These are phyloP conservation scores for Dyspetes luteomarginatus DNA, from an alignment of 2,888 invertebrate genomes.

Conservation along the genomic window DNA sequence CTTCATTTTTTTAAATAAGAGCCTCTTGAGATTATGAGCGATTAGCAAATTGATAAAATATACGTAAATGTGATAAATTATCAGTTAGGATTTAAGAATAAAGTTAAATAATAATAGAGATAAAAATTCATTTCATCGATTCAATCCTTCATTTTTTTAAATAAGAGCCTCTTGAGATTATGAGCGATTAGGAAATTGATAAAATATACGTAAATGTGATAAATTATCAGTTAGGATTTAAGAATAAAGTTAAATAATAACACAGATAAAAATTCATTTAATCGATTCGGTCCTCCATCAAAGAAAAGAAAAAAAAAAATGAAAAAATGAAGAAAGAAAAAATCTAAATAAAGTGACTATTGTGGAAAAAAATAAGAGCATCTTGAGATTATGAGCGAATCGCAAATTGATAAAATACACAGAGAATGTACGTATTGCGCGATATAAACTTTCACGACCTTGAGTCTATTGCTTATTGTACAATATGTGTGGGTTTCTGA, in stretches of 20 bases:
- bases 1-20: background rate
- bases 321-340: no score
- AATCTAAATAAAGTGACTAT: no score
- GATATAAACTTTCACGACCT: conserved; percentile 13
- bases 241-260: no score
- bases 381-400: conserved; percentile 11
- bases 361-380: background rate
- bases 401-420: background rate
- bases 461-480: conserved; percentile 4
- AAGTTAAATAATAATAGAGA: background rate
- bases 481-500: no score
- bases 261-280: no score
- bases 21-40: conserved; percentile 9
- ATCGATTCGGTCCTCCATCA: background rate
- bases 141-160: background rate
- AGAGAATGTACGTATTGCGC: conserved; percentile 5
- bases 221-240: no score
- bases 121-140: background rate
- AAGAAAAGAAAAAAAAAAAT: no score
- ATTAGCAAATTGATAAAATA: no score
- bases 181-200: background rate
- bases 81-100: no score
- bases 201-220: no score
- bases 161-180: conserved; percentile 10
- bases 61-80: no score